A percentile compares a stretch with the other conserved stretches of the same genome.
Evolutionary conservation across 2,888 invertebrate genomes (phyloP).

Genomic region (Lampropteryx suffumata): DNA sequence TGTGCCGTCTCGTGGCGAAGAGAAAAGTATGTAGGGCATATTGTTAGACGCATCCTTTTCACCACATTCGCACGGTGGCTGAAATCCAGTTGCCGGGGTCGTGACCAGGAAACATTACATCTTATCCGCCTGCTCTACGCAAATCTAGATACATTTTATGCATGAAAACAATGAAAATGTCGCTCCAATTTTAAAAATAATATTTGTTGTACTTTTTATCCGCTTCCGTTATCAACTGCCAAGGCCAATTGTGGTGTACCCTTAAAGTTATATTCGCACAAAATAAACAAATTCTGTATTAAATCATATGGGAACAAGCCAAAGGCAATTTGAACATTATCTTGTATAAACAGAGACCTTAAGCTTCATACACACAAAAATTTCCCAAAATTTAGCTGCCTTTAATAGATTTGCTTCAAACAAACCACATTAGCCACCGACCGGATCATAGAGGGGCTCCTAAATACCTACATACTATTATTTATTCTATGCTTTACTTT

Average conservation of each 20-base stretch:
- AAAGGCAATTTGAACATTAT: conserved; percentile 2
- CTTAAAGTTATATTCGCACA: too few relatives aligned
- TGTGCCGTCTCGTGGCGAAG: not conserved
- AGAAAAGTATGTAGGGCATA: not conserved
- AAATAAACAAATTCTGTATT: not conserved
- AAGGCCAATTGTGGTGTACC: too few relatives aligned
- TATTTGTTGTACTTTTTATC: too few relatives aligned
- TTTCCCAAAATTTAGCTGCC: conserved; percentile 1
- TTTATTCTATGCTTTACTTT: too few relatives aligned
- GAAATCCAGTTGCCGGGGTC: conserved; percentile 8
- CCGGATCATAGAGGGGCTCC: conserved; percentile 11
- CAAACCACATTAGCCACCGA: conserved; percentile 16
- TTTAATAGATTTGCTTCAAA: conserved; percentile 12
- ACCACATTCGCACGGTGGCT: conserved; percentile 10
- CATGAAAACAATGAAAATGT: not conserved
- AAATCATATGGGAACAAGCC: not conserved
- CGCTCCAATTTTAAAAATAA: too few relatives aligned
- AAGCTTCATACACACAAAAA: conserved; percentile 3
- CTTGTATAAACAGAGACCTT: conserved; percentile 5
- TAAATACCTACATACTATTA: not conserved
- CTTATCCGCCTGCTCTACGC: conserved; percentile 10
- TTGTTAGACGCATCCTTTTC: conserved; percentile 14
- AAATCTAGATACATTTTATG: not conserved
- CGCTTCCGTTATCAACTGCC: too few relatives aligned
- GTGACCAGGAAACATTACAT: conserved; percentile 17